phyloP scores from a whole-genome alignment of 2,888 invertebrate genomes.

The Synanthedon andrenaeformis region DNA sequence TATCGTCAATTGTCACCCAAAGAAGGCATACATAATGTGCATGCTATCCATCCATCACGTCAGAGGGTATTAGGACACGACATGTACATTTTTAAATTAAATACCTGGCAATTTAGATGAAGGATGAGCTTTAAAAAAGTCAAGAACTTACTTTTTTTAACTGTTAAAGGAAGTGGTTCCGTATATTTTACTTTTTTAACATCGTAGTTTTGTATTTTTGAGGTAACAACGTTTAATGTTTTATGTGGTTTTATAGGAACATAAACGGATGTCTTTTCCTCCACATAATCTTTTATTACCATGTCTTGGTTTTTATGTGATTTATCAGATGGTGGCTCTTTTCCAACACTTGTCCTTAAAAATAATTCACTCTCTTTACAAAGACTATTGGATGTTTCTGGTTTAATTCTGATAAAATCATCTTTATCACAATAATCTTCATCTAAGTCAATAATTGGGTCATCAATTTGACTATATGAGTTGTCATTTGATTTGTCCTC shows the following conservation, averaged over 20 bases:
- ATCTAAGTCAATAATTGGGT: conserved; percentile 11
- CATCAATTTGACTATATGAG: conserved; percentile 56
- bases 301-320: no score
- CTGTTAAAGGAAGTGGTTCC: background rate
- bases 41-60: no score
- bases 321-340: no score
- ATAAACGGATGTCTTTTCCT: background rate
- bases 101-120: no score
- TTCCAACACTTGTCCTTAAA: no score
- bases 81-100: no score
- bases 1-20: background rate
- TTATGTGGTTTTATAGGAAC: no score
- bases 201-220: background rate
- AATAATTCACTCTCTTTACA: no score
- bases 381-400: conserved; percentile 4
- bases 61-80: no score
- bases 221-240: background rate
- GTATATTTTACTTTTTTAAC: background rate
- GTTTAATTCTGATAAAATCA: conserved; percentile 33
- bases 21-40: background rate
- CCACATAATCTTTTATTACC: background rate
- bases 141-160: background rate
- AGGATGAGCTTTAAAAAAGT: background rate
- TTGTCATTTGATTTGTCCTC: conserved; percentile 28
- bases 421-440: conserved; percentile 28